Percentiles rank a stretch among this genome's conserved stretches.
Conservation (phyloP, 2,888 invertebrate species). For the Lagria hirta region DNA sequence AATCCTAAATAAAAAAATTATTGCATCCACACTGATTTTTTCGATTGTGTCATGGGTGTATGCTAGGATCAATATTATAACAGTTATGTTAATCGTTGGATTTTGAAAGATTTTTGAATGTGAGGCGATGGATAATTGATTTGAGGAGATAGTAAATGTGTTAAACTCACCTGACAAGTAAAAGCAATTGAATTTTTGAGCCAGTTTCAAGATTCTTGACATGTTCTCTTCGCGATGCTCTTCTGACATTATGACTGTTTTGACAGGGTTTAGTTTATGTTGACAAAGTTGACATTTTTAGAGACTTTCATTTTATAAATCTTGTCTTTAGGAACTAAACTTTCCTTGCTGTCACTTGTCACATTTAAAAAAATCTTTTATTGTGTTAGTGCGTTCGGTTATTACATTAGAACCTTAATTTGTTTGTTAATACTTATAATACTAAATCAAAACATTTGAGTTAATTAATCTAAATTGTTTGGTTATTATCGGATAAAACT, state of each 20-base stretch:
- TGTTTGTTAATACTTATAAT: too few species aligned
- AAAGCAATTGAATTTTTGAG: constrained; percentile 87
- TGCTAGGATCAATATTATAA: constrained; percentile 36
- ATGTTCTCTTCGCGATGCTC: constrained; percentile 49
- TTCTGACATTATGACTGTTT: constrained; percentile 29
- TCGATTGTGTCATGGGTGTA: constrained; percentile 31
- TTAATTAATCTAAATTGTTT: too few species aligned
- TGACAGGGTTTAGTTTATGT: constrained; percentile 11
- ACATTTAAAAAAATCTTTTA: too few species aligned
- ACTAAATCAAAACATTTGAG: too few species aligned
- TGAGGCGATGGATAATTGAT: constrained; percentile 23
- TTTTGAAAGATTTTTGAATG: constrained; percentile 32
- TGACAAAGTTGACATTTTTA: constrained; percentile 14
- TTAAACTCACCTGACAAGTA: constrained; percentile 67
- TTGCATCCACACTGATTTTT: constrained; percentile 10
- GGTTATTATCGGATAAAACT: too few species aligned
- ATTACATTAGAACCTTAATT: too few species aligned
- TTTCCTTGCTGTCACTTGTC: too few species aligned
- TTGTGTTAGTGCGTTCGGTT: too few species aligned
- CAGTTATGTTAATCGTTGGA: constrained; percentile 19
- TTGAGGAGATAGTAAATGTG: constrained; percentile 28
- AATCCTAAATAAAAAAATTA: constrained; percentile 61
- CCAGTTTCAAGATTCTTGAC: constrained; percentile 75
- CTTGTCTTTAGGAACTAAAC: too few species aligned
- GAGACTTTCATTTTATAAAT: constrained; percentile 4